A percentile compares a stretch with the other conserved stretches of the same genome.
Conservation (phyloP, 1,140 invertebrate genomes). For the Hylaeus anthracinus region DNA sequence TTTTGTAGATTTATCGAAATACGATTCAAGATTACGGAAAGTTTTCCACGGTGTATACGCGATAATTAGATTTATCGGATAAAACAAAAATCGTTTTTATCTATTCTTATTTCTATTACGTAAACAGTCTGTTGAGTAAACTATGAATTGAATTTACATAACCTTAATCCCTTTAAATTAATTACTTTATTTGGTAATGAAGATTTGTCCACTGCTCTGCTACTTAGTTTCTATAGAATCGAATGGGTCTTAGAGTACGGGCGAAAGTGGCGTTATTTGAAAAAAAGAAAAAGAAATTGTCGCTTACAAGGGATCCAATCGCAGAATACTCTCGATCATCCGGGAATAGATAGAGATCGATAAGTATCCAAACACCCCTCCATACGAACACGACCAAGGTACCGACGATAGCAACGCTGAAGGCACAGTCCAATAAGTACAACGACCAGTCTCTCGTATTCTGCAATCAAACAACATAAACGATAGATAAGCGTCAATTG, state of each 20-base stretch:
- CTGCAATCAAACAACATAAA: constrained; percentile 80
- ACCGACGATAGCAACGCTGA: constrained; percentile 91
- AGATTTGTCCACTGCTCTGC: no score
- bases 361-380: constrained; percentile 90
- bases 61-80: no score
- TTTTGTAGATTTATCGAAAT: no score
- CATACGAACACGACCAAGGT: constrained; percentile 93
- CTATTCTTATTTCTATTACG: no score
- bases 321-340: constrained; percentile 84
- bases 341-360: constrained; percentile 90
- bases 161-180: no score
- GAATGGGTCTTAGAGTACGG: neutral
- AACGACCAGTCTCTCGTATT: constrained; percentile 86
- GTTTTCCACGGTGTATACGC: no score
- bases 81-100: no score
- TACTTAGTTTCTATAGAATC: neutral
- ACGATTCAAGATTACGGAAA: no score
- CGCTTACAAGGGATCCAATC: constrained; percentile 89
- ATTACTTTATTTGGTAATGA: no score
- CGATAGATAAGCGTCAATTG: constrained; percentile 21
- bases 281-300: neutral
- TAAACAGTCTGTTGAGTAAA: no score
- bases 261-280: neutral
- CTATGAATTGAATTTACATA: no score
- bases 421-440: constrained; percentile 91